phyloP scores from a whole-genome alignment of 30 jellyfish, hydroid and myxozoan species.

The Pseudorhiza aurosa region DNA sequence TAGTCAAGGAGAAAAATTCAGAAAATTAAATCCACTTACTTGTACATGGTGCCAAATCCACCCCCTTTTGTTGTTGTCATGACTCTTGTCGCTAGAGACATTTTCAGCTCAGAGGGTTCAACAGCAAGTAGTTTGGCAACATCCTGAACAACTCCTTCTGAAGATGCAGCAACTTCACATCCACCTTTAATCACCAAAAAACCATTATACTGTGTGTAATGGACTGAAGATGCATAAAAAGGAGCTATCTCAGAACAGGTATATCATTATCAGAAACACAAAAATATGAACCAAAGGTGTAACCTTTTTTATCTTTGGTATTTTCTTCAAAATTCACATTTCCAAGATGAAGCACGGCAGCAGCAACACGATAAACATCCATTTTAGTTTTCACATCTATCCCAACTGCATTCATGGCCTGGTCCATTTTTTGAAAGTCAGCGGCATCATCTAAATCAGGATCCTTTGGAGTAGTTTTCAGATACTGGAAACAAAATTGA shows the following conservation, averaged over 20 bases:
- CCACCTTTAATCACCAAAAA: slow-evolving; percentile 66
- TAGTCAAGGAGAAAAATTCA: too few species aligned
- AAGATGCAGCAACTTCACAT: slow-evolving; percentile 61
- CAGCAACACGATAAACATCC: slow-evolving; percentile 86
- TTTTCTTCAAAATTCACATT: slow-evolving; percentile 84
- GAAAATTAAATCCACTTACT: slow-evolving; percentile 56
- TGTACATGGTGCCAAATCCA: slow-evolving; percentile 95
- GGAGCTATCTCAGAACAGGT: neutral
- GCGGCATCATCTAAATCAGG: slow-evolving; percentile 74
- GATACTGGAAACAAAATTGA: slow-evolving; percentile 67
- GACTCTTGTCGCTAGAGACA: slow-evolving; percentile 90
- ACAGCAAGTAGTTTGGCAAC: slow-evolving; percentile 91
- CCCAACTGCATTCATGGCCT: slow-evolving; percentile 97
- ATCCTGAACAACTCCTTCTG: slow-evolving; percentile 68
- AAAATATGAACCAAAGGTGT: neutral
- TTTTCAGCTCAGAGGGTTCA: slow-evolving; percentile 81
- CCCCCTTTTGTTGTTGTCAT: slow-evolving; percentile 99
- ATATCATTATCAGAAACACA: neutral
- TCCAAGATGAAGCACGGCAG: slow-evolving; percentile 97
- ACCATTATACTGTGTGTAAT: neutral
- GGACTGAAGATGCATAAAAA: neutral
- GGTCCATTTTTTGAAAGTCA: slow-evolving; percentile 84
- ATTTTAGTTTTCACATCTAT: slow-evolving; percentile 49
- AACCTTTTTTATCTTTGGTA: slow-evolving; percentile 91
- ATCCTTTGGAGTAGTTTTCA: slow-evolving; percentile 69